Evolutionary conservation across 2,113 vertebrate genomes (phyloP), one percentile per base, ranked within the genome.

Genomic region (Malurus elegans): DNA sequence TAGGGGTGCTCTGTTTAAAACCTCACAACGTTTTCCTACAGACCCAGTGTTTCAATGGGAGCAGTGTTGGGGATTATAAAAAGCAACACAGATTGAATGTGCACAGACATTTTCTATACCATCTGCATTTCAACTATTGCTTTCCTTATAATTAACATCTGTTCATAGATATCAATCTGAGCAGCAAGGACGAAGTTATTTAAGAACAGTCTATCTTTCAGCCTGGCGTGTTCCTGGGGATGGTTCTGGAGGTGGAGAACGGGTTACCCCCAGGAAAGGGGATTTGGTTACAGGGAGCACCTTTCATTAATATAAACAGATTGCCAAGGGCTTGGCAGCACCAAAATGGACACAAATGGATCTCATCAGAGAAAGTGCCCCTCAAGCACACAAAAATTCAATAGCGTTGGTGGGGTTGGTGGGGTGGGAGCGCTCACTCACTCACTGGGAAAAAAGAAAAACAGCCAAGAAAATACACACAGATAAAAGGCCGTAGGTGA

Each of bases 211-310:
- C 89, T 95, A 32, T 95, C 96, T 96, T 92, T 91, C 91, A 94
- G 78, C 79, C 80, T 86, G 60, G 71, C 18, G 4, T 72, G 92
- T 93, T 96, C 45, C 79, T 65, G 92, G 91, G 91, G 92, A 95
- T 90, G 94, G 86, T 87, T 93, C 92, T 95, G 90, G 83, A 97
- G 81, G 88, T 94, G 86, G 89, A 75, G 92, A 93, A 47, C 65
- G 50, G 75, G 86, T 79, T 96, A 94, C 96, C 97, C 80, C 32
- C 69, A 91, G 96, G 95, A 97, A 97, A 95, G 83, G 65, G 94
- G 97, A 97, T 98, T 97, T 97, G 93, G 97, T 98, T 98, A 97
- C 97, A 98, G 96, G 96, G 91, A 95, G 82, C 86, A 97, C 95
- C 96, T 97, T 98, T 97, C 96, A 97, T 98, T 98, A 95, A 97